Percentiles rank a stretch among this genome's conserved stretches.
Conservation (phyloP, 1,140 invertebrate species). For the Drosophila kikkawai region DNA sequence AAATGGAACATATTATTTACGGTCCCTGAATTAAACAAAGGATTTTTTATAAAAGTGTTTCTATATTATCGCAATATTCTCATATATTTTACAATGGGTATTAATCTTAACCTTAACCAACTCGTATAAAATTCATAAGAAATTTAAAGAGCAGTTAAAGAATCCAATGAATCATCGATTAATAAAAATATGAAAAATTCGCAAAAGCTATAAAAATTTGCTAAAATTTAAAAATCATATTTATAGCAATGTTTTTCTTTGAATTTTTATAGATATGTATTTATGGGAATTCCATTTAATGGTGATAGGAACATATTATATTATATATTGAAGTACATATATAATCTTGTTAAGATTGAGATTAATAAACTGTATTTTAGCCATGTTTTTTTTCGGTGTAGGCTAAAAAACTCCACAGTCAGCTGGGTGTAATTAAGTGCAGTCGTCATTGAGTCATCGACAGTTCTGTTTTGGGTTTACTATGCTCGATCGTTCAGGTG, state of each 20-base stretch:
- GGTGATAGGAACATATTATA: background rate
- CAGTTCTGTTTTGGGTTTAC: conserved; percentile 29
- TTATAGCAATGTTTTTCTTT: background rate
- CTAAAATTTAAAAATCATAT: background rate
- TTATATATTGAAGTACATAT: background rate
- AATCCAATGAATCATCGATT: conserved; percentile 2
- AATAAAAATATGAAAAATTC: background rate
- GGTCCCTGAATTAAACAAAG: too few species aligned
- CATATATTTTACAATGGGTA: background rate
- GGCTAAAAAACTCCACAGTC: conserved; percentile 3
- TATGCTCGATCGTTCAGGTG: conserved; percentile 35
- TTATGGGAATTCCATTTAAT: background rate
- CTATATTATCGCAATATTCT: background rate
- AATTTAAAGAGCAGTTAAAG: background rate
- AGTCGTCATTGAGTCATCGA: conserved; percentile 36
- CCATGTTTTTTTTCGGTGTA: background rate
- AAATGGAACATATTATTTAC: too few species aligned
- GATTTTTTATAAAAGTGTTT: background rate
- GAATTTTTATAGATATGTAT: background rate
- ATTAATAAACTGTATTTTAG: background rate
- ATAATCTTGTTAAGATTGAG: background rate
- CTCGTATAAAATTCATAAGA: background rate
- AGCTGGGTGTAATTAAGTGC: conserved; percentile 28
- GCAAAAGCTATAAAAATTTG: background rate
- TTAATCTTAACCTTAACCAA: too few species aligned